phyloP scores from a whole-genome alignment of 2,797 vertebrate genomes.

The Pampus argenteus region DNA sequence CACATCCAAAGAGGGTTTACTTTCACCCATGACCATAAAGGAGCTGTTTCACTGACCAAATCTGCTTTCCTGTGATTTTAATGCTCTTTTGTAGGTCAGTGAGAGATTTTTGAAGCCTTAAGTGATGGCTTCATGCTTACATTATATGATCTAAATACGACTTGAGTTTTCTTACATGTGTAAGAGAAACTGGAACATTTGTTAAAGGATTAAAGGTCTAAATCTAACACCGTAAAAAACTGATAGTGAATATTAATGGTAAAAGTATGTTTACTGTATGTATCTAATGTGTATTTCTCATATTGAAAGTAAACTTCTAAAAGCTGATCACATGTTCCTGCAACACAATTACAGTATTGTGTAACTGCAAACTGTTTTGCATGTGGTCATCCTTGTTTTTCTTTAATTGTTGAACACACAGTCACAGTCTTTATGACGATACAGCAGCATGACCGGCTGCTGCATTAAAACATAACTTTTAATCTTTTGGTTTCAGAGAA shows the following conservation, averaged over 20 bases:
- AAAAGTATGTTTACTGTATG: too few relatives aligned
- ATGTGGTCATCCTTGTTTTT: background rate
- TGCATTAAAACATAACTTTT: too few relatives aligned
- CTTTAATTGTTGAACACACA: background rate
- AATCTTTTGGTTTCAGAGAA: too few relatives aligned
- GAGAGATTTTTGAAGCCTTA: background rate
- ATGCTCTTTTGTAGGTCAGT: slow-evolving; percentile 36
- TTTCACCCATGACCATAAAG: slow-evolving; percentile 12
- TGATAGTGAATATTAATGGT: too few relatives aligned
- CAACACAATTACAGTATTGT: background rate
- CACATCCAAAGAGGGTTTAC: slow-evolving; percentile 33
- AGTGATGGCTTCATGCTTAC: slow-evolving; percentile 15
- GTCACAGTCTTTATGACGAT: background rate
- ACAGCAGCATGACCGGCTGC: too few relatives aligned
- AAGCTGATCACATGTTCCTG: too few relatives aligned
- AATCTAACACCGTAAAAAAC: too few relatives aligned
- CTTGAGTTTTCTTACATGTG: background rate
- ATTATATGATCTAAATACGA: slow-evolving; percentile 8
- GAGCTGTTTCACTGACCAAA: background rate
- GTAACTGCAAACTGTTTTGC: background rate
- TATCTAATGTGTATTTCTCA: too few relatives aligned
- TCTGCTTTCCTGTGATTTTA: slow-evolving; percentile 13
- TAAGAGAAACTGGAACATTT: background rate
- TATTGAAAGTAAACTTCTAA: too few relatives aligned
- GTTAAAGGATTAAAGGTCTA: too few relatives aligned